These are phyloP conservation scores for Dinoponera quadriceps DNA, from an alignment of 1,140 invertebrate genomes.

Conservation along the genomic window DNA sequence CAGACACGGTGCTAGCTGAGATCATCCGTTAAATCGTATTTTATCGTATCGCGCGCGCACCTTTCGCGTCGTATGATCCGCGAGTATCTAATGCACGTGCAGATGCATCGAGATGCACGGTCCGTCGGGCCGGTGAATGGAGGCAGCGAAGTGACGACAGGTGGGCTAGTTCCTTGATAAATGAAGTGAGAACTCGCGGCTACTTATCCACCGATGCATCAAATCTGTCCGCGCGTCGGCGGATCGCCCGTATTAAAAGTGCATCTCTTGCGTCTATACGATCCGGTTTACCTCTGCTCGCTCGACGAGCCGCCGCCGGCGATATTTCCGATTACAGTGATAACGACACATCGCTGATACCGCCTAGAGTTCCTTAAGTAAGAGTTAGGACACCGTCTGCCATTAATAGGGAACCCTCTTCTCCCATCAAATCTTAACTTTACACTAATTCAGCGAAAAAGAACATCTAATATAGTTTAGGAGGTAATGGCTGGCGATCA, in stretches of 20 bases:
- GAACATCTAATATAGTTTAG: too few relatives aligned
- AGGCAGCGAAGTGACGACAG: slow-evolving; percentile 70
- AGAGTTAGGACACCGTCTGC: too few relatives aligned
- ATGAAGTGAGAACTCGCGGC: slow-evolving; percentile 80
- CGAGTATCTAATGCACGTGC: slow-evolving; percentile 66
- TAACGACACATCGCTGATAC: slow-evolving; percentile 4
- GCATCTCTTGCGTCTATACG: slow-evolving; percentile 52
- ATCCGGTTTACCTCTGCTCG: slow-evolving; percentile 41
- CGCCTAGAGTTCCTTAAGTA: too few relatives aligned
- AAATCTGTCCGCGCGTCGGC: slow-evolving; percentile 75
- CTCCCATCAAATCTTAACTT: too few relatives aligned
- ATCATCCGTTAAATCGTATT: slow-evolving; percentile 72
- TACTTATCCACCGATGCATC: slow-evolving; percentile 80
- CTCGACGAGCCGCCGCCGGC: background rate
- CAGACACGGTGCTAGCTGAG: slow-evolving; percentile 50
- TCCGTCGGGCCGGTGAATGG: slow-evolving; percentile 63
- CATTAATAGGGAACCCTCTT: too few relatives aligned
- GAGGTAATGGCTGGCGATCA: too few relatives aligned
- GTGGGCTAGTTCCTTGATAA: slow-evolving; percentile 77
- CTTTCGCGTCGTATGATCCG: slow-evolving; percentile 56
- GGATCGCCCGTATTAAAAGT: slow-evolving; percentile 68
- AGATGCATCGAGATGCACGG: slow-evolving; percentile 59
- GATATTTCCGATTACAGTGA: slow-evolving; percentile 11
- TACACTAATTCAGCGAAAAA: too few relatives aligned
- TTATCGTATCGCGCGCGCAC: slow-evolving; percentile 54